Evolutionary conservation across 2,888 invertebrate genomes (phyloP).

Genomic region (Epinotia brunnichana): DNA sequence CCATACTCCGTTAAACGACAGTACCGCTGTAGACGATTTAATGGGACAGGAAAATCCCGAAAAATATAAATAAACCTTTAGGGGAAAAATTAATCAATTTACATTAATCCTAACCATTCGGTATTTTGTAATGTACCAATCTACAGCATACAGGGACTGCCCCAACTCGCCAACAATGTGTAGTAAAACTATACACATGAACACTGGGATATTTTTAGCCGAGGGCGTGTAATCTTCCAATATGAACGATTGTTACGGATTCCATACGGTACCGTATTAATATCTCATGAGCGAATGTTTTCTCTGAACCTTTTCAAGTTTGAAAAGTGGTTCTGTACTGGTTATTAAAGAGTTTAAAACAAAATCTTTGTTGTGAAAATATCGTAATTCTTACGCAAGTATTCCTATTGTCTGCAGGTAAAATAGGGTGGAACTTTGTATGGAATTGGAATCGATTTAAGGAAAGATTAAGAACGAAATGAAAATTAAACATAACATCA

Average conservation of each 20-base stretch:
- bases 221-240: conserved; percentile 5
- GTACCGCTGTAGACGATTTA: too few species aligned
- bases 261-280: conserved; percentile 21
- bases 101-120: too few species aligned
- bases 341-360: not conserved
- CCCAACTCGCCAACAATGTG: conserved; percentile 27
- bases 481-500: not conserved
- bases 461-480: not conserved
- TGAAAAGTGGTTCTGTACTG: not conserved
- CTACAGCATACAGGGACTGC: not conserved
- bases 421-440: not conserved
- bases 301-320: not conserved
- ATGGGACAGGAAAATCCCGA: too few species aligned
- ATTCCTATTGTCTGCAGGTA: too few species aligned
- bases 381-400: too few species aligned
- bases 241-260: conserved; percentile 31
- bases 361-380: too few species aligned
- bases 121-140: not conserved
- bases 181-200: conserved; percentile 29
- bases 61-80: too few species aligned
- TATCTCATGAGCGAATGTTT: conserved; percentile 8
- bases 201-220: conserved; percentile 29
- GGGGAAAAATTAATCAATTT: too few species aligned
- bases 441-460: not conserved
- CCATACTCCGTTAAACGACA: too few species aligned